Base-by-base conservation (phyloP, 2,888 invertebrate genomes). In the Corythucha ciliata region DNA sequence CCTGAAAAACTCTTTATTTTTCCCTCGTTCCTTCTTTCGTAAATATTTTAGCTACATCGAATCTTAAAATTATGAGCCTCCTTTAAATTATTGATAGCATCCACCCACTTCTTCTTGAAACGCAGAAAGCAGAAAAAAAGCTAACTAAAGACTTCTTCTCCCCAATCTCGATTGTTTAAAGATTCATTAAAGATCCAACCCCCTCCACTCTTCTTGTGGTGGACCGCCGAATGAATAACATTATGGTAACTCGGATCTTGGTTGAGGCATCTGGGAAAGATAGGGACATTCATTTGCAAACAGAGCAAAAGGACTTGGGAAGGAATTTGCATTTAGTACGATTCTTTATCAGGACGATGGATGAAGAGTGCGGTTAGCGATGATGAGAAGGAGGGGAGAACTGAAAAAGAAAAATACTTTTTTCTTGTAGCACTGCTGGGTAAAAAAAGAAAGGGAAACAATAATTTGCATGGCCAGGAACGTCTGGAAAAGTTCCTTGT, bases 311-410 rank as follows among this genome's bases (percentile, higher is more conserved):
- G n/a, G n/a, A n/a, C 32, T 40, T 22, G 41, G 32, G 29, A 39
- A 24, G 32, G 46, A 39, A 56, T 56, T 56, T 53, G 56, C 56
- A 56, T 56, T 56, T 56, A 56, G 53, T 53, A 51, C 53, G 46
- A 49, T 50, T 53, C 53, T 56, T 56, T 50, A 50, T 51, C 53
- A 47, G 36, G 27, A 42, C 24, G 27, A 3, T 20, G 14, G 49
- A 16, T 20, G 25, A 21, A 26, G 21, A 2, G 45, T 21, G 12
- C 6, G 8, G n/a, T 22, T 21, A 10, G 16, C n/a, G 21, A 18
- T 16, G 21, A 22, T n/a, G 10, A n/a, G 16, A 39, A 24, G 41
- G 29, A n/a, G 22, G 40, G 50, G n/a, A 42, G 20, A 14, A 20
- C 12, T 21, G 26, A 37, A 22, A 48, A 48, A 27, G 18, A 48